Evolutionary conservation across 2,888 invertebrate genomes (phyloP).

Genomic region (Leptinotarsa juncta): DNA sequence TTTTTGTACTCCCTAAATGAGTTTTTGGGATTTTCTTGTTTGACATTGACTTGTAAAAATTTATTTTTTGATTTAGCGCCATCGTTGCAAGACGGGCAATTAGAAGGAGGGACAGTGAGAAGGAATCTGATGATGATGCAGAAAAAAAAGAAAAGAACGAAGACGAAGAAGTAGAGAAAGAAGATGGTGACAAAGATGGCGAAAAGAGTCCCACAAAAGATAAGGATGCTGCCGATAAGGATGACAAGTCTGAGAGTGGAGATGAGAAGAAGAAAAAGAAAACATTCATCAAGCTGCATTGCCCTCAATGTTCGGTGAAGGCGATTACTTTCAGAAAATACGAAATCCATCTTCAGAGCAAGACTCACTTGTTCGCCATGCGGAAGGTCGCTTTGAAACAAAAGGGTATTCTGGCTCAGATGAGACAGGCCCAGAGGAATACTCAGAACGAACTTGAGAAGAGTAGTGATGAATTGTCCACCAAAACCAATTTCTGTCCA

Average conservation of each 20-base stretch:
- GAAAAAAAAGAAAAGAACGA: conserved; percentile 66
- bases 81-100: conserved; percentile 50
- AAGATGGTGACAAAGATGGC: conserved; percentile 49
- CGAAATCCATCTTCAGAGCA: conserved; percentile 77
- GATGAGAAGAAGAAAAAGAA: conserved; percentile 59
- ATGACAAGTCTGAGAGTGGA: conserved; percentile 31
- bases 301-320: conserved; percentile 82
- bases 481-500: conserved; percentile 63
- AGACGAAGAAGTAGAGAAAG: conserved; percentile 54
- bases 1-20: not conserved
- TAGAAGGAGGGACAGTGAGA: conserved; percentile 42
- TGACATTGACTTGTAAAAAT: not conserved
- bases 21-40: not conserved
- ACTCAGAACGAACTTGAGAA: conserved; percentile 84
- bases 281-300: conserved; percentile 77
- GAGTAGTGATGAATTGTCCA: conserved; percentile 70
- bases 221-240: conserved; percentile 54
- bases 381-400: conserved; percentile 63
- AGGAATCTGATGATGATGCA: conserved; percentile 53
- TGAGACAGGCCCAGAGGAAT: conserved; percentile 83
- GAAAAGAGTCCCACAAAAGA: conserved; percentile 43
- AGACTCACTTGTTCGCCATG: conserved; percentile 80
- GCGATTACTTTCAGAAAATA: conserved; percentile 82
- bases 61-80: conserved; percentile 47
- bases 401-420: conserved; percentile 75